A percentile compares a stretch with the other conserved stretches of the same genome.
Conservation (phyloP, 2,113 vertebrate genomes). For the Myotis davidii region DNA sequence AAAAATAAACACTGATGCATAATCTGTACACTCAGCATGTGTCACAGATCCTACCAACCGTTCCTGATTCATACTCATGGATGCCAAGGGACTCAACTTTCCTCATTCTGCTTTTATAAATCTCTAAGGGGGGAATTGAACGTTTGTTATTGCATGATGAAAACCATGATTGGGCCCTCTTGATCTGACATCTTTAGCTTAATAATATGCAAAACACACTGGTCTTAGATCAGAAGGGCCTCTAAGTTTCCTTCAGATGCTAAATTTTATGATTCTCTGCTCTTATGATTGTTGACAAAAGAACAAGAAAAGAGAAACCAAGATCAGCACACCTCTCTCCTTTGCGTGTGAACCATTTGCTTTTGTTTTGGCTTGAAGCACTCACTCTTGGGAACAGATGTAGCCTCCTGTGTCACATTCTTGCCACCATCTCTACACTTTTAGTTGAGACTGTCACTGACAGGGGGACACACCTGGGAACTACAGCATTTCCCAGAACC, state of each 20-base stretch:
- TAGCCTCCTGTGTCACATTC: background rate
- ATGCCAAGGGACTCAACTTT: background rate
- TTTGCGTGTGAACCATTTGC: background rate
- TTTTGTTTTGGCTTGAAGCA: background rate
- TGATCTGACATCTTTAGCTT: background rate
- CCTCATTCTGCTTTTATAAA: background rate
- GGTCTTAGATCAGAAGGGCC: background rate
- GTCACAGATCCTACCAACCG: background rate
- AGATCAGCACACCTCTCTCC: background rate
- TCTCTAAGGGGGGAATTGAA: background rate
- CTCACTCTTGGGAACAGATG: background rate
- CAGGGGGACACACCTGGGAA: background rate
- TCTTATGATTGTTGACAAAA: slow-evolving; percentile 19
- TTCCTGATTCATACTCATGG: slow-evolving; percentile 2
- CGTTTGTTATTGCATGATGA: background rate
- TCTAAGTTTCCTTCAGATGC: background rate
- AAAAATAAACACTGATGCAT: background rate
- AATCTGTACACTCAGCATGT: background rate
- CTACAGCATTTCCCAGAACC: slow-evolving; percentile 27
- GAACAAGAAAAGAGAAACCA: background rate
- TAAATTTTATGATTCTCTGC: background rate
- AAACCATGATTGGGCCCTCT: background rate
- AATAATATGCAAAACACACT: background rate
- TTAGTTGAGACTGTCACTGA: background rate
- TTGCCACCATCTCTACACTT: background rate